phyloP scores from a whole-genome alignment of 2,113 vertebrate genomes.

The Pithys albifrons region DNA sequence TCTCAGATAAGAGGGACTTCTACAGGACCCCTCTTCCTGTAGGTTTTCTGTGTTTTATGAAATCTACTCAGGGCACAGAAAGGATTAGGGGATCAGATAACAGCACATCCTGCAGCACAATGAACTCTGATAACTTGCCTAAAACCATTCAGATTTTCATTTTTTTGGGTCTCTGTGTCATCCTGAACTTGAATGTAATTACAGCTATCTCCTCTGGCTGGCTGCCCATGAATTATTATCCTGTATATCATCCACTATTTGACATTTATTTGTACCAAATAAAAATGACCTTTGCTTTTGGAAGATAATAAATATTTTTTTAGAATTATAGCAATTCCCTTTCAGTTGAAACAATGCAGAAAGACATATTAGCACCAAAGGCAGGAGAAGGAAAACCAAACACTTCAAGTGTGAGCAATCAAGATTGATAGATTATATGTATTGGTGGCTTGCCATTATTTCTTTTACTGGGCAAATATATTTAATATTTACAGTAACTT shows the following conservation, averaged over 20 bases:
- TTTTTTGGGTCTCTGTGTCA: not conserved
- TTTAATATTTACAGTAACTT: not conserved
- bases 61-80: not conserved
- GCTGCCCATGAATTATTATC: conserved; percentile 12
- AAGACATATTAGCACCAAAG: not conserved
- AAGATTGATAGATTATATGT: not conserved
- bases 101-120: not conserved
- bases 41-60: not conserved
- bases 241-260: conserved; percentile 11
- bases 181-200: conserved; percentile 44
- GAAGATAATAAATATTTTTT: conserved; percentile 43
- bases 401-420: not conserved
- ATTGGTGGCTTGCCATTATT: not conserved
- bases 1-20: not conserved
- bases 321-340: conserved; percentile 14
- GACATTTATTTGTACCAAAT: conserved; percentile 57
- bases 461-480: not conserved
- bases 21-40: not conserved
- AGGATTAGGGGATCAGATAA: not conserved
- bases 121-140: not conserved
- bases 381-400: not conserved
- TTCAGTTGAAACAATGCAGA: not conserved
- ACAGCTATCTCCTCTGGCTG: conserved; percentile 17
- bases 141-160: not conserved
- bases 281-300: conserved; percentile 42